These are phyloP conservation scores for Meandrina meandrites DNA, from an alignment of 92 coral and sea anemone species.

Conservation along the genomic window DNA sequence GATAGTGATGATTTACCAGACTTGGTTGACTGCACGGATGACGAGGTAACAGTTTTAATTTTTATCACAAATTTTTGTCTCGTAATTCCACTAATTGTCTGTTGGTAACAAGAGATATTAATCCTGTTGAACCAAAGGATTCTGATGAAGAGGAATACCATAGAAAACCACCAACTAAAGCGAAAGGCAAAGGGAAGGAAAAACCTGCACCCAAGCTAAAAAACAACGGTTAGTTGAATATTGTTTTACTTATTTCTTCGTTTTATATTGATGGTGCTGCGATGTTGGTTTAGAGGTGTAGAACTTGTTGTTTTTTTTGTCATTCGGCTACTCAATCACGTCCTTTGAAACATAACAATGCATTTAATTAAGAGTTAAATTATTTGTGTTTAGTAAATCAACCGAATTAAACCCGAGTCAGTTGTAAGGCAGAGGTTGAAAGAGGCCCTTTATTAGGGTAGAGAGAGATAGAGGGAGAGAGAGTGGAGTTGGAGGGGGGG, in stretches of 20 bases:
- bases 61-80: not conserved
- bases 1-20: slow-evolving; percentile 19
- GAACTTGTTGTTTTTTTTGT: not conserved
- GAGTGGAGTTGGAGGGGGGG: too few species aligned
- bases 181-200: not conserved
- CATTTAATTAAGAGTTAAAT: not conserved
- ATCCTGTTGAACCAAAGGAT: slow-evolving; percentile 15
- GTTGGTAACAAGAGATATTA: not conserved
- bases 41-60: not conserved
- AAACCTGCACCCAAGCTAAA: not conserved
- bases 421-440: too few species aligned
- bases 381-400: not conserved
- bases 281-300: not conserved
- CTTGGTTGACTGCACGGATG: slow-evolving; percentile 24
- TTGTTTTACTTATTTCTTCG: not conserved
- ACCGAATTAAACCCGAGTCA: too few species aligned
- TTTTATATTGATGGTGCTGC: not conserved
- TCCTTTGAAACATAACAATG: not conserved
- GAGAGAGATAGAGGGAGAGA: too few species aligned
- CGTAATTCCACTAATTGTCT: not conserved
- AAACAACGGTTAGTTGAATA: slow-evolving; percentile 9
- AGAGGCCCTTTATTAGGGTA: too few species aligned
- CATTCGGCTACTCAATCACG: not conserved
- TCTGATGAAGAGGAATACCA: slow-evolving; percentile 2
- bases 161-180: slow-evolving; percentile 13